Evolutionary conservation across 2,113 vertebrate species (phyloP).

Genomic region (Otolemur garnettii): DNA sequence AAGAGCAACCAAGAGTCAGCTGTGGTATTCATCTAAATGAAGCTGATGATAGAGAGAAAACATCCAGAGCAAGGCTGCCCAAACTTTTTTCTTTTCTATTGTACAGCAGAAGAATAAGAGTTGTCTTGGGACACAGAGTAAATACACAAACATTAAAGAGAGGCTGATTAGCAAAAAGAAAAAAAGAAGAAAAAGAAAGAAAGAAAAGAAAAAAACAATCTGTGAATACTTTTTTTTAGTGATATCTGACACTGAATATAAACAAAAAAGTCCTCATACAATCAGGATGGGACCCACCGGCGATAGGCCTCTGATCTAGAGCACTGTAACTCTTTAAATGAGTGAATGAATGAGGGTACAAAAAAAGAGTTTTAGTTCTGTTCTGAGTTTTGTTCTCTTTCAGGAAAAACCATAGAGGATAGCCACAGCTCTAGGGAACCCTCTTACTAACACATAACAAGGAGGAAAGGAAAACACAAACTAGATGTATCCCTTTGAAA

Average conservation of each 20-base stretch:
- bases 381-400: conserved; percentile 1
- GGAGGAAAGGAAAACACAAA: not conserved
- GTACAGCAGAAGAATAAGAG: no score
- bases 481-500: not conserved
- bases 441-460: not conserved
- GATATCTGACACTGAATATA: no score
- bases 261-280: no score
- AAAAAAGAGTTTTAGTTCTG: not conserved
- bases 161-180: no score
- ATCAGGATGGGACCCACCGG: no score
- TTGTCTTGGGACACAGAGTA: no score
- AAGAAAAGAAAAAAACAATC: no score
- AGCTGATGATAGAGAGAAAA: not conserved
- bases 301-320: not conserved
- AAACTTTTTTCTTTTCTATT: no score
- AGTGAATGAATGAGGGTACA: not conserved
- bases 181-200: no score
- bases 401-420: not conserved
- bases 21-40: not conserved
- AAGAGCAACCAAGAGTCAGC: not conserved
- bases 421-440: not conserved
- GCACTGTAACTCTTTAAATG: not conserved
- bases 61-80: no score
- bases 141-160: no score
- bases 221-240: no score